Evolutionary conservation across 2,113 vertebrate genomes (phyloP).

Genomic region (Proteles cristata): DNA sequence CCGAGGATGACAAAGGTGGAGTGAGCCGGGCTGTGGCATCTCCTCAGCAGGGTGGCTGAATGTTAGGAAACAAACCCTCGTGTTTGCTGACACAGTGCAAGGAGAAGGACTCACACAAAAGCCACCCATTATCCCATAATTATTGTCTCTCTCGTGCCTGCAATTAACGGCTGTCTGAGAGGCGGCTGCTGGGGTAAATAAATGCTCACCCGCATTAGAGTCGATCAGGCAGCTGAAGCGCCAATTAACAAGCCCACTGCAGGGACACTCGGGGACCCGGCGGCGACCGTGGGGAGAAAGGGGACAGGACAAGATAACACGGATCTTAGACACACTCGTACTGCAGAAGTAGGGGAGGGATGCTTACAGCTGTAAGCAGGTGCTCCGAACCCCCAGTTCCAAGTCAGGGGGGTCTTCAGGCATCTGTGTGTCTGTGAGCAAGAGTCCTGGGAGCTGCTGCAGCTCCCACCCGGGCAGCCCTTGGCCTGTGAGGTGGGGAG

Average conservation of each 20-base stretch:
- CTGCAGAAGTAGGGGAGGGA: not conserved
- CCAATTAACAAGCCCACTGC: constrained; percentile 73
- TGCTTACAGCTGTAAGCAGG: not conserved
- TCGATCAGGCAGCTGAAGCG: constrained; percentile 77
- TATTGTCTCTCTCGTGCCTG: constrained; percentile 86
- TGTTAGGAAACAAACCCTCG: constrained; percentile 78
- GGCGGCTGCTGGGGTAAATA: constrained; percentile 85
- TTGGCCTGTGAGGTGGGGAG: not conserved
- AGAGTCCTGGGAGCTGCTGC: not conserved
- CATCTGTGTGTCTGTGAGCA: not conserved
- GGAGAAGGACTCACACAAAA: constrained; percentile 84
- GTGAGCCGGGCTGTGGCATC: not conserved
- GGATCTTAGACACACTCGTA: no score
- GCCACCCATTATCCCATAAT: constrained; percentile 88
- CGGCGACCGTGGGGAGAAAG: rapidly evolving
- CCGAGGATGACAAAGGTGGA: not conserved
- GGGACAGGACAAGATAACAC: not conserved
- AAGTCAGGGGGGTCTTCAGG: not conserved
- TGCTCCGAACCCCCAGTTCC: not conserved
- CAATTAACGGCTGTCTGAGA: constrained; percentile 88
- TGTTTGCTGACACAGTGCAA: constrained; percentile 76
- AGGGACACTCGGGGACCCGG: constrained; percentile 14
- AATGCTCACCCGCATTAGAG: constrained; percentile 75
- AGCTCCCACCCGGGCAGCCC: not conserved
- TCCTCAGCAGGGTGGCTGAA: constrained; percentile 53